These are phyloP conservation scores for Morinoia aosen DNA, from an alignment of 2,888 invertebrate species.

Conservation along the genomic window DNA sequence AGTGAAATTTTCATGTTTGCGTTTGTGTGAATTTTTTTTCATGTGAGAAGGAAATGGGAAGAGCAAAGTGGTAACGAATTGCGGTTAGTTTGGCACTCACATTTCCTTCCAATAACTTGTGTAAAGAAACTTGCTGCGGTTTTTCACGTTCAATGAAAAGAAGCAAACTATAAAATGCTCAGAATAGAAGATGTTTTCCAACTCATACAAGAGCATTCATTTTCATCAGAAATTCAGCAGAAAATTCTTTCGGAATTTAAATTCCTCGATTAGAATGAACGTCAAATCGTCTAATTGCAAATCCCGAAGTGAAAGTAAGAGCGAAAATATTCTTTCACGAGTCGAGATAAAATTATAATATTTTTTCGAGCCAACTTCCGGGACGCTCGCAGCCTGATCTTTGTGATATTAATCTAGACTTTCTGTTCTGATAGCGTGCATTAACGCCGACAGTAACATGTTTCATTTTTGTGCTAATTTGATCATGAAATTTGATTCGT, in stretches of 20 bases:
- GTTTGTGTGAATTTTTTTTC: neutral
- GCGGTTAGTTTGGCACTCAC: neutral
- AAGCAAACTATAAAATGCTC: neutral
- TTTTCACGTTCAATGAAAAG: neutral
- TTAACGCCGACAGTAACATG: too few species aligned
- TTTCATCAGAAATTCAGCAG: neutral
- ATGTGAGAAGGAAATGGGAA: too few species aligned
- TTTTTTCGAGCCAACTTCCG: neutral
- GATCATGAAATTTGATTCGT: too few species aligned
- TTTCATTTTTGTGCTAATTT: too few species aligned
- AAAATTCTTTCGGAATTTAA: neutral
- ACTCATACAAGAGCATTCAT: neutral
- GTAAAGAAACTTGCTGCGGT: neutral
- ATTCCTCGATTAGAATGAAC: neutral
- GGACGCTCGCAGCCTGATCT: neutral
- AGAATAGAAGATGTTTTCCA: neutral
- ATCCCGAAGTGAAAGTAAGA: neutral
- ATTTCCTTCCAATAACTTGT: neutral
- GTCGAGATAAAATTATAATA: neutral
- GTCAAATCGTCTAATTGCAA: neutral
- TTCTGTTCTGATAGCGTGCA: neutral
- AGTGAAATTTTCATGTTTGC: neutral
- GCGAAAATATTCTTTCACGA: neutral
- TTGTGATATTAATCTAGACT: neutral
- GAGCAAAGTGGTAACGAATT: neutral